A percentile compares a stretch with the other conserved stretches of the same genome.
Evolutionary conservation across 2,113 vertebrate genomes (phyloP).

Genomic region (Microcebus tavaratra): DNA sequence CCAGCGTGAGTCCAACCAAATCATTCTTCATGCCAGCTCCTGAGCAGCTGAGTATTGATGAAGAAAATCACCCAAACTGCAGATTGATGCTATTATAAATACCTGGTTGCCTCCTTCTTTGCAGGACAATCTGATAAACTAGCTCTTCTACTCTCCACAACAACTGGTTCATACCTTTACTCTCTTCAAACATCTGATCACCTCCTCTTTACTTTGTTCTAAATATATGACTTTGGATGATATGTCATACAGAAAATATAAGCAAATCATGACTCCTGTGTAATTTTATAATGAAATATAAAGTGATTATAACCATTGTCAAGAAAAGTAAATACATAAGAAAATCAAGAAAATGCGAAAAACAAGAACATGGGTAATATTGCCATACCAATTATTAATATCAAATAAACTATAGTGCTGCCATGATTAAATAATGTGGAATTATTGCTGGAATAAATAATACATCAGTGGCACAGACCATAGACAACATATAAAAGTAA

Average conservation of each 20-base stretch:
- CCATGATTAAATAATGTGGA: not conserved
- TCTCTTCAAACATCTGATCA: conserved; percentile 10
- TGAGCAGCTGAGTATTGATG: not conserved
- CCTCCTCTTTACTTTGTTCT: not conserved
- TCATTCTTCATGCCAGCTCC: not conserved
- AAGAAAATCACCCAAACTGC: not conserved
- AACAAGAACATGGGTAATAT: not conserved
- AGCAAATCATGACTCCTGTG: not conserved
- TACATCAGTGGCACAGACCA: not conserved
- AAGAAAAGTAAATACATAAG: not conserved
- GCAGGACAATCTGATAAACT: not conserved
- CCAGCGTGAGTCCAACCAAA: not conserved
- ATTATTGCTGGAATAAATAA: not conserved
- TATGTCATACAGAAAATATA: not conserved
- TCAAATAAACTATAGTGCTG: conserved; percentile 49
- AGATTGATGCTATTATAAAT: not conserved
- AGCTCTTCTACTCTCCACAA: not conserved
- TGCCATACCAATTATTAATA: not conserved
- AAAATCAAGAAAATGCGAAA: conserved; percentile 44
- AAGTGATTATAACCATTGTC: not conserved
- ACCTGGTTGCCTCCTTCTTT: not conserved
- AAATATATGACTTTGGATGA: not conserved
- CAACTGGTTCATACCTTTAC: not conserved
- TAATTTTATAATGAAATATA: conserved; percentile 2
- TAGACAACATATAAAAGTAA: conserved; percentile 8